Percentiles rank a stretch among this genome's conserved stretches.
These are phyloP conservation scores for Deilephila elpenor DNA, from an alignment of 2,888 invertebrate genomes.

Conservation along the genomic window DNA sequence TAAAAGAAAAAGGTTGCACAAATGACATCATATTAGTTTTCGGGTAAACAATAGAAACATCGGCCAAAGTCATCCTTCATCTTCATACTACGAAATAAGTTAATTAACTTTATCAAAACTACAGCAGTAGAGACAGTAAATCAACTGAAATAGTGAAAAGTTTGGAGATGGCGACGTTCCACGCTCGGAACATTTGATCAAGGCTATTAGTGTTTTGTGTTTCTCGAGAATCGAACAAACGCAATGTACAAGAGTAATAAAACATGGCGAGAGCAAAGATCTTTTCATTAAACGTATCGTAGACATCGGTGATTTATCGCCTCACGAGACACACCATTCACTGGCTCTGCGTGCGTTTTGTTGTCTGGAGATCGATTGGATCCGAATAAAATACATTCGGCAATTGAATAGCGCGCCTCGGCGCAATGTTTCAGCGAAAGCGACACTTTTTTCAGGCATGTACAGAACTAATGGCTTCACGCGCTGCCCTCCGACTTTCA, in stretches of 20 bases:
- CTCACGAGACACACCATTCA: constrained; percentile 78
- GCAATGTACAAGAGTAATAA: constrained; percentile 64
- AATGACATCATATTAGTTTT: not conserved
- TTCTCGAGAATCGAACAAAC: constrained; percentile 52
- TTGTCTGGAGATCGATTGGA: constrained; percentile 80
- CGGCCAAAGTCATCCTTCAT: not conserved
- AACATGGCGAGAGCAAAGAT: constrained; percentile 67
- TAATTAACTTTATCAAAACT: constrained; percentile 49
- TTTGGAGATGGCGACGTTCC: constrained; percentile 39
- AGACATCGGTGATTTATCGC: constrained; percentile 77
- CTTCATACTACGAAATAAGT: not conserved
- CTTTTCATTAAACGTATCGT: constrained; percentile 81
- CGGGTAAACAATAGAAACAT: not conserved
- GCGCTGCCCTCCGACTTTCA: constrained; percentile 77
- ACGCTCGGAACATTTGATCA: constrained; percentile 47
- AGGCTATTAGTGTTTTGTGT: constrained; percentile 39
- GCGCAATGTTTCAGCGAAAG: constrained; percentile 77
- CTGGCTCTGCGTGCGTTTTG: constrained; percentile 70
- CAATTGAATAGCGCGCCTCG: constrained; percentile 76
- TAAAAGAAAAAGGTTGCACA: no score
- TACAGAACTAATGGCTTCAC: constrained; percentile 77
- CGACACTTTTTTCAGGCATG: constrained; percentile 79
- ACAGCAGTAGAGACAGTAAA: constrained; percentile 47
- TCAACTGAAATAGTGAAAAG: constrained; percentile 44
- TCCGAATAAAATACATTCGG: constrained; percentile 80